Evolutionary conservation across 2,888 invertebrate species (phyloP), one percentile per base, ranked within the genome.

Genomic region (Stomorhina lunata): DNA sequence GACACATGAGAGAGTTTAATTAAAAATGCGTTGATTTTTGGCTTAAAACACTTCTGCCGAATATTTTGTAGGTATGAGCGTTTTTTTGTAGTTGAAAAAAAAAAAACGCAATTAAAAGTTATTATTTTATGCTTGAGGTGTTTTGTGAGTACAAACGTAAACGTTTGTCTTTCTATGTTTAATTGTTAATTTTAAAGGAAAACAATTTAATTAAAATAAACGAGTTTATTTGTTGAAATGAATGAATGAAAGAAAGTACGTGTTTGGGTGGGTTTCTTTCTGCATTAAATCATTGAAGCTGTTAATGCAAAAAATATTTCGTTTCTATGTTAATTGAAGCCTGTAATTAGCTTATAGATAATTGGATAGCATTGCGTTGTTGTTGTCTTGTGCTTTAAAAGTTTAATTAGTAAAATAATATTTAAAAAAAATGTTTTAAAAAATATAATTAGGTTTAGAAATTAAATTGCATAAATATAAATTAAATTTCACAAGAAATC

Each of bases 61-160:
- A n/a, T n/a, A 50, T 17, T 9, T 4, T 10, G 22, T 29, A 7
- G 15, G 12, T 37, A 32, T 17, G 34, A 25, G 12, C 37, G n/a
- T 7, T 22, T 55, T 55, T 17, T 65, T 25, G 29, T 17, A 32
- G 72, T 50, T 43, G 43, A 2, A 15, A 55, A 32, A 59, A 53
- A 81, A 73, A 61, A 73, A 66, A 79, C 20, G 81, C 78, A 82
- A 82, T 82, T 82, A 82, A 82, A 82, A 82, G 78, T 82, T 82
- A 82, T 82, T 82, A 75, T 71, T 82, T 79, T 71, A 82, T 82
- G 75, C 81, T 82, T 79, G 75, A 82, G 81, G 78, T 82, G 43
- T 73, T 50, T 22, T n/a, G n/a, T n/a, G n/a, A n/a, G n/a, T 20
- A 65, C 68, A 73, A 72, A 48, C 34, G 22, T 57, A 50, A 68